Evolutionary conservation across 2,797 vertebrate species (phyloP).

Genomic region (Tenualosa ilisha): DNA sequence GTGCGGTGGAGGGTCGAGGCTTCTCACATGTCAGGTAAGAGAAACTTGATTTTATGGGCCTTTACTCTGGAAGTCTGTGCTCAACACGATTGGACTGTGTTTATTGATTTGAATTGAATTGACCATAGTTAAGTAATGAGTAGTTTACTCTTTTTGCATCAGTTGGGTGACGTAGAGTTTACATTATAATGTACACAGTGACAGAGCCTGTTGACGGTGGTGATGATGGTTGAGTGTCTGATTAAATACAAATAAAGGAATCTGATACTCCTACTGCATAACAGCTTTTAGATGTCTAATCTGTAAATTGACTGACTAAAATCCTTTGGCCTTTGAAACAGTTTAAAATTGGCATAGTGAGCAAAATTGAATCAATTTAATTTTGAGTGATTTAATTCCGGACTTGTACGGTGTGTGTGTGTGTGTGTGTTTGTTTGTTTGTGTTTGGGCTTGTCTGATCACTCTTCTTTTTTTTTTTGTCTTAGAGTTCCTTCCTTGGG

Average conservation of each 20-base stretch:
- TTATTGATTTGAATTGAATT: not conserved
- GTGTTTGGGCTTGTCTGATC: not conserved
- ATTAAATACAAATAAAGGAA: not conserved
- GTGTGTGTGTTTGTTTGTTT: not conserved
- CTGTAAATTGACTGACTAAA: not conserved
- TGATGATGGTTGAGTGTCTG: no score
- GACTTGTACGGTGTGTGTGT: not conserved
- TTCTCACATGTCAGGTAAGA: not conserved
- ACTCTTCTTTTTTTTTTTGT: constrained; percentile 2
- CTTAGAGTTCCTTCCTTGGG: constrained; percentile 42
- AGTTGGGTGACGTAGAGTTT: not conserved
- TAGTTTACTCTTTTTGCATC: not conserved
- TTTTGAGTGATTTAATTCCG: not conserved
- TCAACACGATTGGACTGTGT: not conserved
- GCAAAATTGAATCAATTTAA: not conserved
- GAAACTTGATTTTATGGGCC: not conserved
- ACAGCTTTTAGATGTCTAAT: not conserved
- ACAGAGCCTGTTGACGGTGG: not conserved
- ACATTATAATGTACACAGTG: not conserved
- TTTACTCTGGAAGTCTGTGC: not conserved
- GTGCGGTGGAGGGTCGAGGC: constrained; percentile 64
- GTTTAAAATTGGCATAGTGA: not conserved
- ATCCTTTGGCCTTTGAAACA: not conserved
- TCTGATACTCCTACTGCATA: not conserved
- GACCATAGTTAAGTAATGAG: not conserved